A percentile compares a stretch with the other conserved stretches of the same genome.
phyloP scores from a whole-genome alignment of 2,888 invertebrate genomes.

The Euclidia mi region DNA sequence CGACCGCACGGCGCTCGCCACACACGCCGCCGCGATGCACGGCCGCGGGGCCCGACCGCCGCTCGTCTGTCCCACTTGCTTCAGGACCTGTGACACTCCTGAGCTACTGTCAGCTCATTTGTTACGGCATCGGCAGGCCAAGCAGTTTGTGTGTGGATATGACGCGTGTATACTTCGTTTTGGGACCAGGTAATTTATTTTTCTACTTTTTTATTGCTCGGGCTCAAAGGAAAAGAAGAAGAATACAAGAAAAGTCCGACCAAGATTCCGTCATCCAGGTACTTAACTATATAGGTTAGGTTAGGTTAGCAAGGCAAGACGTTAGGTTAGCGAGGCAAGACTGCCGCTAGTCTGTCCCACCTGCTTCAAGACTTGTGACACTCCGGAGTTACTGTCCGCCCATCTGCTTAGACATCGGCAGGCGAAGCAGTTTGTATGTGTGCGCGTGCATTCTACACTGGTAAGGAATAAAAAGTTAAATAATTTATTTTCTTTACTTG shows the following conservation, averaged over 20 bases:
- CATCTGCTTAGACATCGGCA: slow-evolving; percentile 76
- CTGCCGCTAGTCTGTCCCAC: slow-evolving; percentile 66
- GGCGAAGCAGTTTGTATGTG: slow-evolving; percentile 80
- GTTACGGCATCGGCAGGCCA: slow-evolving; percentile 74
- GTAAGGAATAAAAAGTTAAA: too few species aligned
- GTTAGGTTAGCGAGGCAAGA: too few species aligned
- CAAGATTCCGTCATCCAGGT: too few species aligned
- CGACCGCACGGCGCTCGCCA: slow-evolving; percentile 56
- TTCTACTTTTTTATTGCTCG: too few species aligned
- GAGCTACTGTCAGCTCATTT: slow-evolving; percentile 71
- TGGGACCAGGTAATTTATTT: slow-evolving; percentile 70
- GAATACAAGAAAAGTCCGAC: too few species aligned
- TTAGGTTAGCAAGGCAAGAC: too few species aligned
- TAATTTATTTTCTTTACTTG: too few species aligned
- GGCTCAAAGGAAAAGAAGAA: too few species aligned
- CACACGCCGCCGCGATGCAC: slow-evolving; percentile 57
- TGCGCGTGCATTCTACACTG: slow-evolving; percentile 82
- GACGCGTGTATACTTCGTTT: slow-evolving; percentile 83
- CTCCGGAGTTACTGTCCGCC: slow-evolving; percentile 65
- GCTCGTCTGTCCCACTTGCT: slow-evolving; percentile 70
- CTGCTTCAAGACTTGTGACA: slow-evolving; percentile 63
- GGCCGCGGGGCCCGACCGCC: slow-evolving; percentile 48
- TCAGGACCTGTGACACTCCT: slow-evolving; percentile 53
- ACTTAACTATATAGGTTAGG: too few species aligned
- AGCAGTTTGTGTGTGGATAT: slow-evolving; percentile 83